Conservation (phyloP, 2,888 invertebrate genomes). For the Melanophora roralis region DNA sequence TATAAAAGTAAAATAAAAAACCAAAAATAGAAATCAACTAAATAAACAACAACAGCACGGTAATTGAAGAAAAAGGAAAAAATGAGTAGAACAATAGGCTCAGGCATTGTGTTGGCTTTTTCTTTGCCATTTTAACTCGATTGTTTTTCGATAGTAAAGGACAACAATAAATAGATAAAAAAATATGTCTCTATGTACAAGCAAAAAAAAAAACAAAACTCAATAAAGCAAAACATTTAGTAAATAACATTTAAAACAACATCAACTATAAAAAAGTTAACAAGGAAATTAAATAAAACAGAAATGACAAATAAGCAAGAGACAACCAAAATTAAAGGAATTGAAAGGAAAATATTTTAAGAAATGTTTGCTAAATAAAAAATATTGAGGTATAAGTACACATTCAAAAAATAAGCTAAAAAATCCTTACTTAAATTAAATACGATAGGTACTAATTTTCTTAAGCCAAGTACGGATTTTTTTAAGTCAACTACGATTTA, state of each 20-base stretch:
- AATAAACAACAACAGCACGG: constrained; percentile 44
- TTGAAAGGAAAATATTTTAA: constrained; percentile 6
- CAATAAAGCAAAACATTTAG: constrained; percentile 57
- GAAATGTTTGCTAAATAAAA: constrained; percentile 49
- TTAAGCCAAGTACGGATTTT: too few relatives aligned
- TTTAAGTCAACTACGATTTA: too few relatives aligned
- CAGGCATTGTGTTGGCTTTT: not conserved
- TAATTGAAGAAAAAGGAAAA: not conserved
- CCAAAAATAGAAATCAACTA: constrained; percentile 38
- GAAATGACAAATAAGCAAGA: constrained; percentile 56
- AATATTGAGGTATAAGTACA: constrained; percentile 57
- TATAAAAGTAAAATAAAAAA: constrained; percentile 13
- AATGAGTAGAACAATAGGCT: constrained; percentile 39
- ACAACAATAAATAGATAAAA: constrained; percentile 48
- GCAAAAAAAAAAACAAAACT: constrained; percentile 37
- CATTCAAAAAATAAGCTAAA: too few relatives aligned
- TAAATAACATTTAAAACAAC: constrained; percentile 30
- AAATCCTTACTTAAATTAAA: too few relatives aligned
- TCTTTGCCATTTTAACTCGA: not conserved
- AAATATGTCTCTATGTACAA: constrained; percentile 9
- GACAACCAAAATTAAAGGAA: constrained; percentile 3
- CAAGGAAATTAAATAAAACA: constrained; percentile 61
- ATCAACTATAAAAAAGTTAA: constrained; percentile 24
- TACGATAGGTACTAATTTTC: too few relatives aligned
- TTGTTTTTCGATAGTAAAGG: constrained; percentile 20